Base-by-base conservation (phyloP, 2,888 invertebrate genomes). In the Blastobasis adustella region DNA sequence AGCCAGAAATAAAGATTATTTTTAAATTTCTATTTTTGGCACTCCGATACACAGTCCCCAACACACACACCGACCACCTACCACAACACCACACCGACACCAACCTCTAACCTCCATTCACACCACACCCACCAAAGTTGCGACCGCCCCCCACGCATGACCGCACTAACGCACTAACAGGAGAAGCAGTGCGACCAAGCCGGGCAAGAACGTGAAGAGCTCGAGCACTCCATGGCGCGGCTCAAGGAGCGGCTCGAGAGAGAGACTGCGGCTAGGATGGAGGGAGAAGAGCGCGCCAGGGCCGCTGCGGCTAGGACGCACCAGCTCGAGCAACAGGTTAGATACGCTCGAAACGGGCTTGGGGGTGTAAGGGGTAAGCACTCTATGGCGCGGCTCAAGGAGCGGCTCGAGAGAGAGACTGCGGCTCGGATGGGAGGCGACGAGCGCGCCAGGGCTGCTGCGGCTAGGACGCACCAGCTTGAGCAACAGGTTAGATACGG, bases 101-200 rank as follows among this genome's bases (percentile, higher is more conserved):
- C n/a, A n/a, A n/a, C n/a, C n/a, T n/a, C n/a, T n/a, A n/a, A n/a
- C n/a, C n/a, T n/a, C n/a, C n/a, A n/a, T n/a, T n/a, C n/a, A n/a
- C n/a, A n/a, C n/a, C n/a, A n/a, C n/a, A n/a, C n/a, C n/a, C n/a
- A n/a, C n/a, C 37, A 40, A 45, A 45, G 37, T 37, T 8, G 49
- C 52, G 42, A 10, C 42, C 45, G 23, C 45, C 10, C 23, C 10
- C 7, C 47, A 23, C 23, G 23, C 23, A 23, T 23, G 23, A 23
- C 23, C 23, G 44, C 49, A 54, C 64, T 67, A 66, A 67, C 66
- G 56, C 59, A 76, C 76, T 78, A 77, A 74, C 76, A 89, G 87
- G 98, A 98, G 79, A 96, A 96, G 80, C 97, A 98, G 76, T 89
- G 97, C 58, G 98, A 98, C 84, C 90, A 95, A 67, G 92, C 95